These are phyloP conservation scores for Epinephelus fuscoguttatus DNA, from an alignment of 2,113 vertebrate species.

Conservation along the genomic window DNA sequence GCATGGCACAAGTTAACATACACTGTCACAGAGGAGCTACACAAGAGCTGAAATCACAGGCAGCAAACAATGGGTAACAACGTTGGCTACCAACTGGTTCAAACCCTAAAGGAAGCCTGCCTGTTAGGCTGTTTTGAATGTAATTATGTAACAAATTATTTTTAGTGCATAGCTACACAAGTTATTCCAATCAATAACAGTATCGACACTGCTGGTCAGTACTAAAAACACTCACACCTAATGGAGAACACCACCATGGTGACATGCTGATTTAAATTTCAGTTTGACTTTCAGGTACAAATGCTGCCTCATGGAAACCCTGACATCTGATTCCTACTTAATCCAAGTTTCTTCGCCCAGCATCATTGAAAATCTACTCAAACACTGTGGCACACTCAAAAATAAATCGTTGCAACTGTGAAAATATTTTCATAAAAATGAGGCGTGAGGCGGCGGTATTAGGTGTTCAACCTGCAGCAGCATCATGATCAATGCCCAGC, in stretches of 20 bases:
- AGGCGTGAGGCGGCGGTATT: background rate
- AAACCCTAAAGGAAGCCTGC: background rate
- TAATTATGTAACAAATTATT: background rate
- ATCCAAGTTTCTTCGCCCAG: background rate
- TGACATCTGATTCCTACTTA: background rate
- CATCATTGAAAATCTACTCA: background rate
- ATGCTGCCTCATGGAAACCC: background rate
- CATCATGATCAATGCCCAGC: slow-evolving; percentile 16
- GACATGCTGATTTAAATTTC: background rate
- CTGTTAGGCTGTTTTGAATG: background rate
- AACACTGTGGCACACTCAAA: background rate
- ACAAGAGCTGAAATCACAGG: background rate
- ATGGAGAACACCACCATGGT: background rate
- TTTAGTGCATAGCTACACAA: background rate
- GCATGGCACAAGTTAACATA: too few relatives aligned
- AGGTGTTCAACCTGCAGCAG: slow-evolving; percentile 1
- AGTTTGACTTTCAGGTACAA: background rate
- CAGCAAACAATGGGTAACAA: background rate
- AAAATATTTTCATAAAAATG: slow-evolving; percentile 2
- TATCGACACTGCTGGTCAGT: background rate
- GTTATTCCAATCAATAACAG: background rate
- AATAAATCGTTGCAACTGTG: background rate
- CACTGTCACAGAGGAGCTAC: background rate
- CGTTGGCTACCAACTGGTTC: background rate
- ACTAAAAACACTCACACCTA: background rate